These are phyloP conservation scores for Noctua fimbriata DNA, from an alignment of 2,888 invertebrate species.

Conservation along the genomic window DNA sequence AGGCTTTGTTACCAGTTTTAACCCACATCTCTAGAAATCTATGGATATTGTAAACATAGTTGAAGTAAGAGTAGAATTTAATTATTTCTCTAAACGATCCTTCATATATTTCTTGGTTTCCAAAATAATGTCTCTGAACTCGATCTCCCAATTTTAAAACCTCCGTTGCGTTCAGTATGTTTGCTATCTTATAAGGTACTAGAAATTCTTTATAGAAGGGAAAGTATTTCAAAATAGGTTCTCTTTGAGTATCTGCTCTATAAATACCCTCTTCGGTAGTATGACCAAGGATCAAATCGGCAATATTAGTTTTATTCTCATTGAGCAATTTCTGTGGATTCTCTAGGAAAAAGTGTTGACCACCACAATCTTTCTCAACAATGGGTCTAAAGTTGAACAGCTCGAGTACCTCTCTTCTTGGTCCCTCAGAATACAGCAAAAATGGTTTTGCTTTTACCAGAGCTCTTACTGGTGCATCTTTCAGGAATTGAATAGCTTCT, in stretches of 20 bases:
- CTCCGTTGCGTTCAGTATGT: slow-evolving; percentile 38
- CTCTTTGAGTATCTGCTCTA: not conserved
- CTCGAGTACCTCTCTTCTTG: slow-evolving; percentile 22
- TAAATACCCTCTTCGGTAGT: slow-evolving; percentile 91
- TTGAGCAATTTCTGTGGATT: slow-evolving; percentile 52
- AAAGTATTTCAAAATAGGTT: slow-evolving; percentile 50
- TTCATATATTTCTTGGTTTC: slow-evolving; percentile 39
- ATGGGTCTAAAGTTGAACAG: slow-evolving; percentile 61
- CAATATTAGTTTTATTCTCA: slow-evolving; percentile 80
- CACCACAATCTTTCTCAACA: slow-evolving; percentile 65
- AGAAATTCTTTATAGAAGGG: slow-evolving; percentile 55
- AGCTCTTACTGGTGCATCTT: slow-evolving; percentile 58
- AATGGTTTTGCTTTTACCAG: slow-evolving; percentile 34
- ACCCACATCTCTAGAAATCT: slow-evolving; percentile 58
- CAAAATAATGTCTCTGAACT: slow-evolving; percentile 65
- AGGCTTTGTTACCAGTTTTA: slow-evolving; percentile 53
- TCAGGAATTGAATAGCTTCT: slow-evolving; percentile 51
- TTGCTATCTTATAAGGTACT: slow-evolving; percentile 65
- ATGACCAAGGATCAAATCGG: slow-evolving; percentile 92
- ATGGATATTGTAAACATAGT: slow-evolving; percentile 57
- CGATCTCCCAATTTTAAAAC: slow-evolving; percentile 59
- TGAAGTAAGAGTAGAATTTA: slow-evolving; percentile 43
- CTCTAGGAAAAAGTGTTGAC: slow-evolving; percentile 63
- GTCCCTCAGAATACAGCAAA: slow-evolving; percentile 29
- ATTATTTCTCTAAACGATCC: slow-evolving; percentile 56